Percentiles rank a stretch among this genome's conserved stretches.
These are phyloP conservation scores for Urocynchramus pylzowi DNA, from an alignment of 2,113 vertebrate genomes.

Conservation along the genomic window DNA sequence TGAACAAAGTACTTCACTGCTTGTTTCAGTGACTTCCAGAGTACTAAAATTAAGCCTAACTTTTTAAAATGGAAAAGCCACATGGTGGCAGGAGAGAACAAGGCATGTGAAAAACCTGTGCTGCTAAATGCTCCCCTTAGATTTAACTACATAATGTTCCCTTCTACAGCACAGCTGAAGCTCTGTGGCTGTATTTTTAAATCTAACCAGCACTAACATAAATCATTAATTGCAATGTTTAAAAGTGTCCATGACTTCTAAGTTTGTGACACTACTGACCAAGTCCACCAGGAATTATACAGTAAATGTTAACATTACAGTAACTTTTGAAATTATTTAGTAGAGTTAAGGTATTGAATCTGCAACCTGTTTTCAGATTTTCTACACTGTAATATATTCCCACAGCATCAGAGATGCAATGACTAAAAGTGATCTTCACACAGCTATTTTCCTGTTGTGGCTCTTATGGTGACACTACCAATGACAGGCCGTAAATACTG, in stretches of 20 bases:
- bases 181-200: neutral
- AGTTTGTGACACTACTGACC: neutral
- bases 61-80: neutral
- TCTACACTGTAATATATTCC: neutral
- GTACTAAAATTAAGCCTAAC: neutral
- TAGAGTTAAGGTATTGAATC: neutral
- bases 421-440: neutral
- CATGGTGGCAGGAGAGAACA: conserved; percentile 52
- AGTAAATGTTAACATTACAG: neutral
- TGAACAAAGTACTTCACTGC: neutral
- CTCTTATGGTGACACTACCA: neutral
- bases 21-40: neutral
- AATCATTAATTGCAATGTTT: neutral
- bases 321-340: neutral
- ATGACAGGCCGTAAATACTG: neutral
- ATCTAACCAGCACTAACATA: neutral
- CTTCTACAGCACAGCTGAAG: neutral
- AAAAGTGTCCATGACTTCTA: neutral
- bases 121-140: neutral
- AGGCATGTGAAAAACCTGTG: neutral
- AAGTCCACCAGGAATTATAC: neutral
- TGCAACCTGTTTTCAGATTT: neutral
- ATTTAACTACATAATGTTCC: neutral
- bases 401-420: neutral
- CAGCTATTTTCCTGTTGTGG: neutral